Percentiles rank a stretch among this genome's conserved stretches.
Evolutionary conservation across 2,113 vertebrate genomes (phyloP).

Genomic region (Probosciger aterrimus): DNA sequence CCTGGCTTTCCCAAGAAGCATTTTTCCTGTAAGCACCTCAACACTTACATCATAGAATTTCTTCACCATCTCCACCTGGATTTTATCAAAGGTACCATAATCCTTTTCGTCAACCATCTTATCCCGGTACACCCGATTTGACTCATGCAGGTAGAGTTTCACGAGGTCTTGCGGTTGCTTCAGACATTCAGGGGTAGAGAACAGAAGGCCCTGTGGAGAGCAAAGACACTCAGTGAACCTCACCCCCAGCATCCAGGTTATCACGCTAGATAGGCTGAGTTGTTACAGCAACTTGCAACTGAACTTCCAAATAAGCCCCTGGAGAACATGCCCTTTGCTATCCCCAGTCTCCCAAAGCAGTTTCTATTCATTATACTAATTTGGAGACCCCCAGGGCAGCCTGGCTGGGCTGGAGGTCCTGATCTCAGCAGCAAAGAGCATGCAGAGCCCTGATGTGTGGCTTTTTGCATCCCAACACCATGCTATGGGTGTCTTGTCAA

Average conservation of each 20-base stretch:
- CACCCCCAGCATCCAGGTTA: not conserved
- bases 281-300: rapidly evolving
- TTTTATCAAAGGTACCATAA: conserved; percentile 83
- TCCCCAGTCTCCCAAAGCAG: not conserved
- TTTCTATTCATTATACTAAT: rapidly evolving
- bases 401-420: not conserved
- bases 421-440: not conserved
- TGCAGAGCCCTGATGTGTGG: rapidly evolving
- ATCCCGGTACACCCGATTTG: conserved; percentile 87
- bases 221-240: not conserved
- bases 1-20: not conserved
- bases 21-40: not conserved
- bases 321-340: rapidly evolving
- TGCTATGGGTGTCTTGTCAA: not conserved
- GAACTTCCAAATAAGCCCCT: not conserved
- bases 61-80: conserved; percentile 82
- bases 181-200: conserved; percentile 82
- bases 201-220: conserved; percentile 82
- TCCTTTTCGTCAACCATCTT: conserved; percentile 87
- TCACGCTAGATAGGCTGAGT: rapidly evolving
- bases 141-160: conserved; percentile 89
- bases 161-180: conserved; percentile 80
- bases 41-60: conserved; percentile 84
- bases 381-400: rapidly evolving
- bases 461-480: not conserved